These are phyloP conservation scores for Microtus ochrogaster DNA, from an alignment of 2,113 vertebrate species.

Conservation along the genomic window DNA sequence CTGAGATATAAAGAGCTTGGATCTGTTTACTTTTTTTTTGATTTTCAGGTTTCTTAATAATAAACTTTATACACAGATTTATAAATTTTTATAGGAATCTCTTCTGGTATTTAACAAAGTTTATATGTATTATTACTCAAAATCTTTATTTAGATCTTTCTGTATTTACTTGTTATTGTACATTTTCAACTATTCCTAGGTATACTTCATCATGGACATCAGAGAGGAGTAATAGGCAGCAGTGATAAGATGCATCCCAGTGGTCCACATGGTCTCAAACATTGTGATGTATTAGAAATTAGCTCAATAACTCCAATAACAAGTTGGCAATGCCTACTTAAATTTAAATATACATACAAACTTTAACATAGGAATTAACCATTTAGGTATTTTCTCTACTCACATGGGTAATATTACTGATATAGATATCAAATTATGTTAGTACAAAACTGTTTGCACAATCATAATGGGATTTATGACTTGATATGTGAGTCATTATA, in stretches of 20 bases:
- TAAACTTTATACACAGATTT: not conserved
- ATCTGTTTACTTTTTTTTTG: not conserved
- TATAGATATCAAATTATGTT: not conserved
- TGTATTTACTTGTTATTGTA: conserved; percentile 3
- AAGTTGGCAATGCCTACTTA: not conserved
- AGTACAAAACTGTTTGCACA: not conserved
- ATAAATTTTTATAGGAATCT: not conserved
- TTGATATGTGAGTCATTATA: not conserved
- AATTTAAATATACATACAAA: not conserved
- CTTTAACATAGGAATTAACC: not conserved
- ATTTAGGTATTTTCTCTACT: not conserved
- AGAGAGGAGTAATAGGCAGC: not conserved
- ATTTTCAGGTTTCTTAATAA: not conserved
- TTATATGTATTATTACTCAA: not conserved
- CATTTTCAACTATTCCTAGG: not conserved
- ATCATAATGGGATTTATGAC: not conserved
- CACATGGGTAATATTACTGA: not conserved
- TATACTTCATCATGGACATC: not conserved
- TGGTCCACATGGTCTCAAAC: not conserved
- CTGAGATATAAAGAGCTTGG: not conserved
- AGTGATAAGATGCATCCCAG: not conserved
- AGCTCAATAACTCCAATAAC: not conserved
- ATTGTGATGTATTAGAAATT: conserved; percentile 2
- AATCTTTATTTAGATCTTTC: not conserved
- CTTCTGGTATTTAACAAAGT: not conserved